phyloP scores from a whole-genome alignment of 1,140 invertebrate genomes.

The Drosophila biarmipes region DNA sequence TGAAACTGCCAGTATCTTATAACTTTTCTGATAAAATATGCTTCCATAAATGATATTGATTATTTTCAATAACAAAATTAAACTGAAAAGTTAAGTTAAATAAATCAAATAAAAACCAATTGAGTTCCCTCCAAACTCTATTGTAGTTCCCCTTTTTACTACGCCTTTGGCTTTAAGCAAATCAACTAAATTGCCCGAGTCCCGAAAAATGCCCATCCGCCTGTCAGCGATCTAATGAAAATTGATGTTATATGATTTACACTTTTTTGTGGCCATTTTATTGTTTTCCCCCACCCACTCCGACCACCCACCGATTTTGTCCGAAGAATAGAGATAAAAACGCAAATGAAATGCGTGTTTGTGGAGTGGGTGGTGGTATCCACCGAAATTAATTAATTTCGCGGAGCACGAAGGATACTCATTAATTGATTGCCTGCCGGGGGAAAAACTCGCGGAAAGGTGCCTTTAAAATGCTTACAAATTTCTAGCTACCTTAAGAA shows the following conservation, averaged over 20 bases:
- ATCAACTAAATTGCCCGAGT: conserved; percentile 63
- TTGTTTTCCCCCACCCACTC: conserved; percentile 28
- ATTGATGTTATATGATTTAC: conserved; percentile 81
- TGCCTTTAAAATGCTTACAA: conserved; percentile 1
- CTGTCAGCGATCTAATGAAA: conserved; percentile 72
- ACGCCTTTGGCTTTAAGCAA: conserved; percentile 41
- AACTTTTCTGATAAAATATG: too few species aligned
- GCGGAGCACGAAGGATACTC: conserved; percentile 22
- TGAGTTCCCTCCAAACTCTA: neutral
- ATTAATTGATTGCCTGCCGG: conserved; percentile 47
- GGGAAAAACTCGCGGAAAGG: neutral
- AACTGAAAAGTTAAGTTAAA: too few species aligned
- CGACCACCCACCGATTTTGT: neutral
- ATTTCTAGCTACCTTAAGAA: too few species aligned
- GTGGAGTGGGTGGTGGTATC: conserved; percentile 8
- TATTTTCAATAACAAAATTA: too few species aligned
- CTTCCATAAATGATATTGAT: too few species aligned
- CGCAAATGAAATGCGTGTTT: conserved; percentile 64
- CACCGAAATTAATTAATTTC: conserved; percentile 66
- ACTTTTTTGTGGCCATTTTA: conserved; percentile 60
- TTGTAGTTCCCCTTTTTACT: neutral
- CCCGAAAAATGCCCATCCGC: conserved; percentile 43
- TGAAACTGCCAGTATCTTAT: too few species aligned
- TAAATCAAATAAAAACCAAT: too few species aligned
- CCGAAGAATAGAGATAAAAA: conserved; percentile 18